Percentiles rank a stretch among this genome's conserved stretches.
Evolutionary conservation across 2,888 invertebrate genomes (phyloP).

Genomic region (Parapristionchus giblindavisi): DNA sequence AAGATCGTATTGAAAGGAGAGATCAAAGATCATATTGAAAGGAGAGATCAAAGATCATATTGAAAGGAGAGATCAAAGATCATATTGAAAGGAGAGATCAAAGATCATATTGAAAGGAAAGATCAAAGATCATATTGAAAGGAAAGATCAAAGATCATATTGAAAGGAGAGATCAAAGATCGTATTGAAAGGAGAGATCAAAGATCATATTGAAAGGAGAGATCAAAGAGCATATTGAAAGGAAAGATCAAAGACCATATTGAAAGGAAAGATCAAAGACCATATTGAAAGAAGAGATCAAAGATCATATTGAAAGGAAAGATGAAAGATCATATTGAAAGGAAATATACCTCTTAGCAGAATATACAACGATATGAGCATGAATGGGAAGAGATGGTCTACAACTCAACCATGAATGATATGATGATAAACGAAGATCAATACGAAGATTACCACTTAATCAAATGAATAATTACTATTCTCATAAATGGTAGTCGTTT

Average conservation of each 20-base stretch:
- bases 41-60: background rate
- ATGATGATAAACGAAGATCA: constrained; percentile 26
- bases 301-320: background rate
- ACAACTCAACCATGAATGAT: constrained; percentile 25
- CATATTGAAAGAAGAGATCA: background rate
- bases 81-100: too few relatives aligned
- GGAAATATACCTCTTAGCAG: constrained; percentile 12
- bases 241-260: background rate
- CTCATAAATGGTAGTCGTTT: too few relatives aligned
- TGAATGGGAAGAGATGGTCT: constrained; percentile 29
- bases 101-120: background rate
- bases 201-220: background rate
- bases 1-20: background rate
- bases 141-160: background rate
- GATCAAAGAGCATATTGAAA: too few relatives aligned
- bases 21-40: background rate
- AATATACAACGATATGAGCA: constrained; percentile 27
- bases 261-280: too few relatives aligned
- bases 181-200: background rate
- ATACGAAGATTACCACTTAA: constrained; percentile 13
- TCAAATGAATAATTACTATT: too few relatives aligned
- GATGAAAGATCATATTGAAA: background rate
- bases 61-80: background rate
- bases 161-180: background rate
- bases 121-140: too few relatives aligned